Evolutionary conservation across 2,888 invertebrate species (phyloP), one percentile per base, ranked within the genome.

Genomic region (Ceratothoa steindachneri): DNA sequence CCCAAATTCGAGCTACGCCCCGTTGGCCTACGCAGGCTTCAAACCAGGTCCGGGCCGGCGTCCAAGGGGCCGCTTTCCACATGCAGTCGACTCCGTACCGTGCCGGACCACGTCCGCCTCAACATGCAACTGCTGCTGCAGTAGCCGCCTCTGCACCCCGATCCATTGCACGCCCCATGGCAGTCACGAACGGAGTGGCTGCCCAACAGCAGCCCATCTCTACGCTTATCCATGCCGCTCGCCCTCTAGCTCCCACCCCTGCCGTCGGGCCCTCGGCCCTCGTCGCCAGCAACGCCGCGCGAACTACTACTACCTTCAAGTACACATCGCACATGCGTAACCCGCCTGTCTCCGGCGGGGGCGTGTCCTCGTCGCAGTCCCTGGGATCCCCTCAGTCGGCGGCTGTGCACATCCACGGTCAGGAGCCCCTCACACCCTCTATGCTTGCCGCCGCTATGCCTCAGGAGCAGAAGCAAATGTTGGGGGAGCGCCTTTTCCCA

Each of bases 401-500:
- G 30, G 75, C 71, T 12, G 93, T 97, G 71, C 93, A 93, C 84
- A 91, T 95, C 81, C 90, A 91, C 86, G 96, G 95, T 76, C 97
- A 97, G 86, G 98, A 97, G 85, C 97, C 97, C 76, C 88, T 98
- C 81, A 97, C 97, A 60, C 92, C 98, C n/a, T 90, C 94, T 60
- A 94, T 97, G 93, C 87, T 99, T 86, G 97, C 98, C 70, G 92
- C 94, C 78, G 98, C 98, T 79, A 91, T 91, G 66, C 92, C 94
- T 64, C 93, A 95, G 84, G 98, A 99, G 83, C 99, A 99, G 86
- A 99, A 99, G 85, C 98, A 99, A 87, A 97, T 99, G 93, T 88
- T 99, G 81, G 99, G 99, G 81, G 99, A 99, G 86, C 91, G 97
- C 81, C 88, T 99, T 79, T 99, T 95, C 91, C 98, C 98, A 24